Base-by-base conservation (phyloP, 2,888 invertebrate species). In the Enoplolaimus lenunculus region DNA sequence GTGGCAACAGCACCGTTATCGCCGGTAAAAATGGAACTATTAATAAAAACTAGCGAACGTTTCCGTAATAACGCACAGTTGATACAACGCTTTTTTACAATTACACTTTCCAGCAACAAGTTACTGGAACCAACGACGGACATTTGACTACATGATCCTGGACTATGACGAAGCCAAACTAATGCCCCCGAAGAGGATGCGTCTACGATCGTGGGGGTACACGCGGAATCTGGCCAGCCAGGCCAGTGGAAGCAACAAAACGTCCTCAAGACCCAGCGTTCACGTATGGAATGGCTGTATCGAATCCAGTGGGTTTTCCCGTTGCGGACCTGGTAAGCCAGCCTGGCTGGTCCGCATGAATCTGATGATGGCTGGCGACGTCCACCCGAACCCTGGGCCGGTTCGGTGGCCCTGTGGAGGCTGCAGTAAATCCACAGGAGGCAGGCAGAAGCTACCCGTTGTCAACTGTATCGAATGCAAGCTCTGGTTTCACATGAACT, bases 301-400 rank as follows among this genome's bases (percentile, higher is more conserved):
- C n/a, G 16, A n/a, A 57, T n/a, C n/a, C 16, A 21, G 16, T 57
- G 57, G 57, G 57, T 57, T 57, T 57, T 57, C 57, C 57, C 16
- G 16, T 21, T 16, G n/a, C 57, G 57, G 57, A n/a, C 57, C 57
- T 21, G 57, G 57, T 57, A 57, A 57, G n/a, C 57, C 57, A 57
- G 57, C 57, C 57, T 57, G 57, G 57, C 57, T 57, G 57, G 57
- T 57, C 57, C 57, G 57, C 57, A 57, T 57, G 57, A 57, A 21
- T n/a, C n/a, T 57, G 57, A 16, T 57, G 57, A 57, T 21, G 57
- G 57, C 57, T 57, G 57, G 57, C 57, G 57, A 57, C 57, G 57
- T 57, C n/a, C 57, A 57, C 57, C 57, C 57, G 16, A 16, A 57
- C n/a, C 57, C 57, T 57, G 57, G 57, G 16, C 57, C 57, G n/a